Evolutionary conservation across 2,888 invertebrate genomes (phyloP), one percentile per base, ranked within the genome.

Genomic region (Gastracanthus pulcherrimus): DNA sequence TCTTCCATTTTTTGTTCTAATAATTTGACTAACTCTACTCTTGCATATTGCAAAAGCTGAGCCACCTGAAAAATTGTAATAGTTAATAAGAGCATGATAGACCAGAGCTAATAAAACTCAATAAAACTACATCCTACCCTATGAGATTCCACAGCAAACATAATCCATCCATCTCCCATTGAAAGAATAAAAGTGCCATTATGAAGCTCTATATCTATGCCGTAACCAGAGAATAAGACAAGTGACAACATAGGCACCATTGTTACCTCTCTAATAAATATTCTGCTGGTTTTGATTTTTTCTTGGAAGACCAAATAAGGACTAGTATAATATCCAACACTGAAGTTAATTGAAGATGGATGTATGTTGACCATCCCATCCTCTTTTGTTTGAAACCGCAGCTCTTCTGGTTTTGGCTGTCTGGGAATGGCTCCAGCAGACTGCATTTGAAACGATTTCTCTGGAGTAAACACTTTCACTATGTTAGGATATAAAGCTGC

Each of bases 401-500:
- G 91, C 86, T 97, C 96, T 84, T 94, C 95, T 0, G 96, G 93
- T n/a, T 93, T 93, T 0, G 95, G 94, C 78, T 95, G 94, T 11
- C 95, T 94, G 0, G 96, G 95, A 71, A 97, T 94, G 0, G 96
- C 96, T 0, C 97, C 97, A 1, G 94, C 94, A 0, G 94, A 94
- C 88, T 95, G 95, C 89, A 94, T 94, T 87, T 95, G 94, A 90
- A 94, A 97, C 0, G 95, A 95, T 88, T 96, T 96, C 86, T 96
- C 96, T 0, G 97, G 97, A 0, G 96, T 96, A 69, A 96, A 92
- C 7, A 96, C 95, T 92, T 97, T 96, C 0, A 97, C 96, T 41
- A 99, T 94, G 89, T 98, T 98, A 0, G 99, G 99, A 92, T 98
- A 99, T 26, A 98, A 93, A 0, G 98, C 98, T 1, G 98, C 98